Conservation (phyloP, 2,113 vertebrate species). For the Leptosomus discolor region DNA sequence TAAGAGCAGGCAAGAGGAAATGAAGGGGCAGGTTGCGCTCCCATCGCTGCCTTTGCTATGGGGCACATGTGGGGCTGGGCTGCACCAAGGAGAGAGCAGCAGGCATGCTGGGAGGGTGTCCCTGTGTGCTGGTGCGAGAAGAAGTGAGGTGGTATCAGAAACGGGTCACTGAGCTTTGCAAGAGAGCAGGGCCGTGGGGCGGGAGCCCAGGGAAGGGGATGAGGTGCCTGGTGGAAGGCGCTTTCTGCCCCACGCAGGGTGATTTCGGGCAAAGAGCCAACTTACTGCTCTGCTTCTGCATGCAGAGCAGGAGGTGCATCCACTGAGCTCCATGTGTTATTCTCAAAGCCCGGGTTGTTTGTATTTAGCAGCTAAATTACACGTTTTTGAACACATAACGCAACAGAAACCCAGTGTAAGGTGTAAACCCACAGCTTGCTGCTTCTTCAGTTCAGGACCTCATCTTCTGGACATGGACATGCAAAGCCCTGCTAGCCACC, state of each 20-base stretch:
- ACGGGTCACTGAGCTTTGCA: fast-evolving
- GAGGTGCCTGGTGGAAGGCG: neutral
- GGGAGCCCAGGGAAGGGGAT: neutral
- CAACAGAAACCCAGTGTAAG: neutral
- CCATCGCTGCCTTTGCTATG: fast-evolving
- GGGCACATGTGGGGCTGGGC: neutral
- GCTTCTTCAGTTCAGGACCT: neutral
- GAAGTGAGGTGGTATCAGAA: neutral
- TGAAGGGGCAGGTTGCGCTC: neutral
- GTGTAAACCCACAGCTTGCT: neutral
- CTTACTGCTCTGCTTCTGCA: neutral
- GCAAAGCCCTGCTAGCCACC: neutral
- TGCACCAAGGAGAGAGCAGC: neutral
- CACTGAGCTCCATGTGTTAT: fast-evolving
- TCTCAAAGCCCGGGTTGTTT: neutral
- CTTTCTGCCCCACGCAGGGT: neutral
- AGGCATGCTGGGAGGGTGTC: neutral
- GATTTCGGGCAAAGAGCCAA: neutral
- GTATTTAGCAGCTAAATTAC: neutral
- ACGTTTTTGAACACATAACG: fast-evolving
- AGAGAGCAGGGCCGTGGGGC: fast-evolving
- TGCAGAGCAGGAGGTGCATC: neutral
- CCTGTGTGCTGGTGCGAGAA: neutral
- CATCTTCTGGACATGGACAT: neutral
- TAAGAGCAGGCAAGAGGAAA: neutral